Base-by-base conservation (phyloP, 2,888 invertebrate species). In the Lithophane socia region DNA sequence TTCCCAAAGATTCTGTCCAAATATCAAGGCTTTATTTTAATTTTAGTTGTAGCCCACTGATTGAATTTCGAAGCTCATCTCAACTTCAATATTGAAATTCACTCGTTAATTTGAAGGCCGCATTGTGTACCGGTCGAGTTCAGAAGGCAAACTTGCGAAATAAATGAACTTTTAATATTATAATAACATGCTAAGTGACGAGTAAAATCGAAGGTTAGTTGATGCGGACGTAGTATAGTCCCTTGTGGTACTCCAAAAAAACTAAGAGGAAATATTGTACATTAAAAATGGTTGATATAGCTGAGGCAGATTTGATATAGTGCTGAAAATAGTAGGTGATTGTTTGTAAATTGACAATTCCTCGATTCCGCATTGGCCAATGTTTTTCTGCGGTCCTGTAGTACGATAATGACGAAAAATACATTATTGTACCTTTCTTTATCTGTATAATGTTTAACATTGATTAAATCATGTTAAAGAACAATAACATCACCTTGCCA, bases 121-220 rank as follows among this genome's bases (percentile, higher is more conserved):
- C 68, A 74, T 79, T 74, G 63, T 76, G 24, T 76, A 71, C 61
- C 83, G 70, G 56, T 73, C 42, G 73, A 79, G 77, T 76, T 87
- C 82, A 80, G 75, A 79, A 76, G 79, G 77, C 64, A 70, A 69
- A 42, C 75, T 88, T 82, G 73, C 75, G 80, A 88, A 86, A 88
- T 76, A 79, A 77, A 80, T 88, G 71, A 79, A 80, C 79, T 77
- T 81, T 82, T 66, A 75, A 80, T 85, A 82, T 85, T 82, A 24
- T 75, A 78, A 80, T 87, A 49, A 80, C 73, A 49, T 73, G 44
- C 56, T 77, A 75, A 79, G 49, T 74, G 75, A 52, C 29, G 61
- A 74, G 63, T 64, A 66, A 56, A 68, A 56, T 54, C 18, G 49
- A 75, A 86, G 77, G 82, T 79, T 37, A 70, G 52, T 69, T 5